Base-by-base conservation (phyloP, 35 echinoderm and acorn worm species). In the Lytechinus pictus region DNA sequence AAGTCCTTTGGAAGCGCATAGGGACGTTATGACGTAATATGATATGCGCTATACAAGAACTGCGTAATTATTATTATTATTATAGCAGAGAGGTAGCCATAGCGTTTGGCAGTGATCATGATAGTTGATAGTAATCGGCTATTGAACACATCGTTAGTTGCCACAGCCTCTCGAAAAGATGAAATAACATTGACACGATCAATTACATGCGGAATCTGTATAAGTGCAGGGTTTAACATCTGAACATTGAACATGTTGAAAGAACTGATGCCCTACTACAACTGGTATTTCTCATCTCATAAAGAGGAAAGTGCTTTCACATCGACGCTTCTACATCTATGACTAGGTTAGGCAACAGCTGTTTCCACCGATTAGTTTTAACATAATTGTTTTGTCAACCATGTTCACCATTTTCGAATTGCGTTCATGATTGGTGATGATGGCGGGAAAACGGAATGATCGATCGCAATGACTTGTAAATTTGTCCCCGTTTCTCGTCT, bases 371-470 rank as follows among this genome's bases (percentile, higher is more conserved):
- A 79, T 79, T 79, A 24, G 66, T 79, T 79, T 79, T 79, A 79
- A 79, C 66, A 79, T 79, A 79, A 79, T 79, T 79, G 66, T 79
- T 79, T 79, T 79, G 66, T 79, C 66, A 79, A 79, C 66, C 66
- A 79, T 79, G 66, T 79, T 79, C 66, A 24, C 66, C 66, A 79
- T 79, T 79, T 79, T 79, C 19, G 21, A 79, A 79, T 79, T 79
- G 66, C 19, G 66, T 79, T 79, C 66, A 16, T 79, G 66, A 79
- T 79, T 79, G 66, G 19, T n/a, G 66, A 79, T 79, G 66, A 79
- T 79, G 66, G 66, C 66, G 66, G 66, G 66, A 72, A 72, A 72
- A 24, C 61, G 61, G 61, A 79, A 79, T 79, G 66, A 79, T 79
- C 66, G 16, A 79, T 79, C 66, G 66, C 66, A 79, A 79, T 79